These are phyloP conservation scores for Pomatorhinus ruficollis DNA, from an alignment of 2,113 vertebrate genomes.

Conservation along the genomic window DNA sequence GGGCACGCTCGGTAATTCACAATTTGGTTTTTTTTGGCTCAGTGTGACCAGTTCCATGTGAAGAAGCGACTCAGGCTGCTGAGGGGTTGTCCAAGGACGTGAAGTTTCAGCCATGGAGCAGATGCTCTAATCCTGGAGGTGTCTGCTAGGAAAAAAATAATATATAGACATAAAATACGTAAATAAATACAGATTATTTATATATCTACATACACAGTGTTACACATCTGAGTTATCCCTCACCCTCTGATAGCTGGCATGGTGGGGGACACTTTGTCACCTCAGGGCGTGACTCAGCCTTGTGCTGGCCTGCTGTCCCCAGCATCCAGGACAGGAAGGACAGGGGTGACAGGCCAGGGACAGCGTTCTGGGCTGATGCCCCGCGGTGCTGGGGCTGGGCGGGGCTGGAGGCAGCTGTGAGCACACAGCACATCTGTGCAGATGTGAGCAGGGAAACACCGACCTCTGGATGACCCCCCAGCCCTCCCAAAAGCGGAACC, in stretches of 20 bases:
- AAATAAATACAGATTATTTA: neutral
- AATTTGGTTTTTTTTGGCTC: neutral
- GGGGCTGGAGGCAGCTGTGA: neutral
- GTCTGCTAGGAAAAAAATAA: neutral
- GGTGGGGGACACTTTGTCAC: neutral
- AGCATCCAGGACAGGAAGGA: neutral
- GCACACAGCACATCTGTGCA: constrained; percentile 51
- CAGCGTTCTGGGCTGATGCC: neutral
- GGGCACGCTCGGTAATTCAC: neutral
- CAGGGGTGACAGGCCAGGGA: neutral
- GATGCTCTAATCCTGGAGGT: neutral
- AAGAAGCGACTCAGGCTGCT: neutral
- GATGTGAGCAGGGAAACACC: constrained; percentile 63
- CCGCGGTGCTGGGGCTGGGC: fast-evolving
- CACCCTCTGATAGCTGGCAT: fast-evolving
- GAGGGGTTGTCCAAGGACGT: neutral
- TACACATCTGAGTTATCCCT: neutral
- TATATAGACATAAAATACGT: neutral
- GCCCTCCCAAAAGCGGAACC: neutral
- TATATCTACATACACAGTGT: fast-evolving
- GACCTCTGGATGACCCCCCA: constrained; percentile 31
- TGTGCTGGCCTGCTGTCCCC: fast-evolving
- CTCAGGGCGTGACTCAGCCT: neutral
- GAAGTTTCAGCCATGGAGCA: neutral
- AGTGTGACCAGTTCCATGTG: fast-evolving